Percentiles rank a stretch among this genome's conserved stretches.
phyloP scores from a whole-genome alignment of 2,888 invertebrate species.

The Hypomecis atomaria region DNA sequence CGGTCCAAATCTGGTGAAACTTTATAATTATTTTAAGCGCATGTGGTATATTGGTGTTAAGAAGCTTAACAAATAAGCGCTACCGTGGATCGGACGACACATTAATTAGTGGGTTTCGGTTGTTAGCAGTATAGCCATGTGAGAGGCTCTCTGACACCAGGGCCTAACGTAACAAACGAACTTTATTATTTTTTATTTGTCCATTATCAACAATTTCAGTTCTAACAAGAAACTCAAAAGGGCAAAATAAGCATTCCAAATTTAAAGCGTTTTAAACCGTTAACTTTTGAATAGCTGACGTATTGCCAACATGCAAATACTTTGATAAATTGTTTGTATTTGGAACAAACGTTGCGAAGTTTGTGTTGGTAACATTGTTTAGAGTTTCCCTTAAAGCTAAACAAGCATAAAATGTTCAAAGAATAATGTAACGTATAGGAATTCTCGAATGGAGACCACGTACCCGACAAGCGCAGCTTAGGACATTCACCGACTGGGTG shows the following conservation, averaged over 20 bases:
- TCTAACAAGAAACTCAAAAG: conserved; percentile 11
- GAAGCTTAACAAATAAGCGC: no score
- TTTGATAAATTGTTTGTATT: conserved; percentile 29
- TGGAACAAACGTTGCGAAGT: conserved; percentile 20
- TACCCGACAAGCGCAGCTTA: no score
- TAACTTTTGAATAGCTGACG: conserved; percentile 31
- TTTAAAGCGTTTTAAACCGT: conserved; percentile 16
- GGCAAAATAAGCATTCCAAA: conserved; percentile 19
- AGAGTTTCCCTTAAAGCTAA: background rate
- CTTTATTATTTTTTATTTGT: background rate
- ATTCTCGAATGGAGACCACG: no score
- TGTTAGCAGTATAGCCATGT: no score
- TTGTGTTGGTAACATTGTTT: conserved; percentile 15
- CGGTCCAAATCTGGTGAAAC: no score
- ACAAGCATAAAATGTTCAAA: background rate
- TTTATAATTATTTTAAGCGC: no score
- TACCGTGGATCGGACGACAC: no score
- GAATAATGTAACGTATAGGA: background rate
- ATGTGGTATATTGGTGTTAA: no score
- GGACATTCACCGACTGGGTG: no score
- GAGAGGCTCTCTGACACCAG: no score
- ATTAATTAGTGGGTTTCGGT: no score
- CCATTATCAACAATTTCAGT: background rate
- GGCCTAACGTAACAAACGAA: no score
- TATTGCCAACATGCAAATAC: conserved; percentile 30